These are phyloP conservation scores for Sebastes minor DNA, from an alignment of 2,797 vertebrate genomes.

Conservation along the genomic window DNA sequence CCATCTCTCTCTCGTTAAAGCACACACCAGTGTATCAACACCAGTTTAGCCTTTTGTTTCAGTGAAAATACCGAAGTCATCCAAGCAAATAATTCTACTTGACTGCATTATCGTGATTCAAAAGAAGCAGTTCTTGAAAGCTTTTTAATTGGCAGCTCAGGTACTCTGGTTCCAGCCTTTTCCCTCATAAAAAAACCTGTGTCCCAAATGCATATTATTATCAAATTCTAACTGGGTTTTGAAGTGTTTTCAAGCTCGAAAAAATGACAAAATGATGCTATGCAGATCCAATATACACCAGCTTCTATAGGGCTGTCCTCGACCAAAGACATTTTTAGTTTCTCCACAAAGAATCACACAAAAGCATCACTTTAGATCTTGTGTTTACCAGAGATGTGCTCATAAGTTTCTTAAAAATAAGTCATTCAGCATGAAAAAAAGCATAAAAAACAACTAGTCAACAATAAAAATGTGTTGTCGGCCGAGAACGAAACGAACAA, in stretches of 20 bases:
- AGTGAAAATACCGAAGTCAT: background rate
- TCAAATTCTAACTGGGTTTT: background rate
- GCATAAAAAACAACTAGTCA: too few species aligned
- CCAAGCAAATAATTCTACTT: background rate
- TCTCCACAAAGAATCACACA: too few species aligned
- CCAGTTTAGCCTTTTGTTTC: background rate
- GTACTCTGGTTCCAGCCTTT: background rate
- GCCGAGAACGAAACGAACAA: accelerated
- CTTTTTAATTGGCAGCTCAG: background rate
- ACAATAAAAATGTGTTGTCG: accelerated
- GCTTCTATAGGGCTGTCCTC: background rate
- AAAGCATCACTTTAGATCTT: too few species aligned
- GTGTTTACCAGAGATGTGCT: too few species aligned
- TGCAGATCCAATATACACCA: background rate
- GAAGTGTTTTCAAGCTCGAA: background rate
- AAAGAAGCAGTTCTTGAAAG: background rate
- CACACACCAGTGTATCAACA: background rate
- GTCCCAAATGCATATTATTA: background rate
- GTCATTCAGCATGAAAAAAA: too few species aligned
- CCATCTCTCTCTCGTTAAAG: background rate
- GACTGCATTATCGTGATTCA: background rate
- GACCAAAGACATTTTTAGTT: accelerated
- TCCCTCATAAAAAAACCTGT: background rate
- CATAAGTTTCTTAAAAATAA: too few species aligned
- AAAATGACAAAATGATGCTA: background rate